Conservation (phyloP, 2,113 vertebrate genomes). For the Merops nubicus region DNA sequence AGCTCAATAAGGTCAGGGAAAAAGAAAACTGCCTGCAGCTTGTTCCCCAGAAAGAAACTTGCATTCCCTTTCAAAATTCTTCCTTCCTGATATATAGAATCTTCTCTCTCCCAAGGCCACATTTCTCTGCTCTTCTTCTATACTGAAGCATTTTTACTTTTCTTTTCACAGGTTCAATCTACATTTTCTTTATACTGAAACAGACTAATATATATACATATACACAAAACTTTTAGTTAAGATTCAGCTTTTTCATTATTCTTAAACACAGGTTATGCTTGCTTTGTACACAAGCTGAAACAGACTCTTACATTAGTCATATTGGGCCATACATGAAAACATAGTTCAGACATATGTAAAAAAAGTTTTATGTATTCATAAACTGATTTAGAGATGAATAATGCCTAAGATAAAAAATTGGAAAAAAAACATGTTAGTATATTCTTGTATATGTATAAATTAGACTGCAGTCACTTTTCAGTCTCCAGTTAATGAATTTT, state of each 20-base stretch:
- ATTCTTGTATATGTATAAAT: neutral
- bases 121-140: neutral
- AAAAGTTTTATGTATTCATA: neutral
- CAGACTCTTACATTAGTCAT: neutral
- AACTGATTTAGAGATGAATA: neutral
- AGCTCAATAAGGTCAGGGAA: neutral
- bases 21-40: neutral
- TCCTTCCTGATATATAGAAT: neutral
- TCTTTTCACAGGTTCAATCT: neutral
- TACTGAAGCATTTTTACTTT: neutral
- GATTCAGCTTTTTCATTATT: neutral
- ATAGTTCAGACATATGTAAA: neutral
- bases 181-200: neutral
- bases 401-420: neutral
- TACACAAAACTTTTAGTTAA: neutral
- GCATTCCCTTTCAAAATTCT: neutral
- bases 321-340: neutral
- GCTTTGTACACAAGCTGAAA: neutral
- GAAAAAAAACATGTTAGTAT: neutral
- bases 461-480: neutral
- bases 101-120: neutral
- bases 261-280: neutral
- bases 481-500: neutral
- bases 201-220: neutral
- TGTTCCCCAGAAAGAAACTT: neutral